Conservation (phyloP, 1,140 invertebrate species). For the Anagrus nilaparvatae region DNA sequence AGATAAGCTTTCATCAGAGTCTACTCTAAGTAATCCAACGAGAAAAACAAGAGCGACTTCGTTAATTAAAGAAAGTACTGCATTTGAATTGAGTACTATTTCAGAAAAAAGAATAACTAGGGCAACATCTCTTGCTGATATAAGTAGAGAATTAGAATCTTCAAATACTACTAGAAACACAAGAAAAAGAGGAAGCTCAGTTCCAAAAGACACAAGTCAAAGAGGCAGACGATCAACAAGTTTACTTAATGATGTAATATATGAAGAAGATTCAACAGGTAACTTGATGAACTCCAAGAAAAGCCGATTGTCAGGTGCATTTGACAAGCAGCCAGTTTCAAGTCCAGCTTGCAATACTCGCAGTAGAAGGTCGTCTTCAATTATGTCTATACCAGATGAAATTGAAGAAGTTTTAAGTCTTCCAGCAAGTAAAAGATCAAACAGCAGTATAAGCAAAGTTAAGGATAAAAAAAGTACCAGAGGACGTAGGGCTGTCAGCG, state of each 20-base stretch:
- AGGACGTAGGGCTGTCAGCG: slow-evolving; percentile 27
- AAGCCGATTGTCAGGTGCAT: background rate
- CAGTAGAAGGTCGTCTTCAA: slow-evolving; percentile 22
- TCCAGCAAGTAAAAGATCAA: slow-evolving; percentile 9
- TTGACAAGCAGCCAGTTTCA: background rate
- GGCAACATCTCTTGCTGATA: slow-evolving; percentile 16
- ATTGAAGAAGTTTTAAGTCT: slow-evolving; percentile 21
- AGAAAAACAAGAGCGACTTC: slow-evolving; percentile 11
- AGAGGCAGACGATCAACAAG: slow-evolving; percentile 15
- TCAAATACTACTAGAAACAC: background rate
- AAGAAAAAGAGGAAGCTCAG: slow-evolving; percentile 21
- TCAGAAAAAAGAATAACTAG: slow-evolving; percentile 15
- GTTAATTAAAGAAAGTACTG: slow-evolving; percentile 13
- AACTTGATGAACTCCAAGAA: background rate
- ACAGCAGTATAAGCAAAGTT: too few relatives aligned
- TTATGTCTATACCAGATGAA: slow-evolving; percentile 29
- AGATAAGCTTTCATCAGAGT: background rate
- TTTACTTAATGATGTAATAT: slow-evolving; percentile 20
- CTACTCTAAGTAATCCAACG: background rate
- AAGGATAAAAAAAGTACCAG: slow-evolving; percentile 8
- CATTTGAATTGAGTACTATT: background rate
- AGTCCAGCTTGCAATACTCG: slow-evolving; percentile 21
- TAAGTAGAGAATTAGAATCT: background rate
- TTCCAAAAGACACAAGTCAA: slow-evolving; percentile 22
- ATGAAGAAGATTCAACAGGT: slow-evolving; percentile 14